Percentiles rank a stretch among this genome's conserved stretches.
phyloP scores from a whole-genome alignment of 2,113 vertebrate species.

The Ictalurus furcatus region DNA sequence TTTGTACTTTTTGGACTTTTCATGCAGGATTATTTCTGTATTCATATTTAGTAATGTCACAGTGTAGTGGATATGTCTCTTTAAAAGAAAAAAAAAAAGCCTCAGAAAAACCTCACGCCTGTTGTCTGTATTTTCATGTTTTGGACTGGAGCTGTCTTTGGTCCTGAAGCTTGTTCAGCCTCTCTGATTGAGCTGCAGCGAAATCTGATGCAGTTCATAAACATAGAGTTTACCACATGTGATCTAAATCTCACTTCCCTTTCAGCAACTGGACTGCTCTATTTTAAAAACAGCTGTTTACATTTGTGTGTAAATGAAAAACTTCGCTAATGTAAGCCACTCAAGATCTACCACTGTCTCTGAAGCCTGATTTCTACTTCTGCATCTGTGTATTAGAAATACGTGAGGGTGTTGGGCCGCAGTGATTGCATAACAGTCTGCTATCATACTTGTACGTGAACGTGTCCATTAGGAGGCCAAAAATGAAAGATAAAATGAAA shows the following conservation, averaged over 20 bases:
- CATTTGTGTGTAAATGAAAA: too few relatives aligned
- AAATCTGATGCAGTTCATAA: constrained; percentile 57
- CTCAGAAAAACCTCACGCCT: not conserved
- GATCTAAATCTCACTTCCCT: constrained; percentile 60
- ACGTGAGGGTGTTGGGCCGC: not conserved
- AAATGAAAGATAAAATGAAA: not conserved
- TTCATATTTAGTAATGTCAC: not conserved
- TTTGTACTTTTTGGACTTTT: constrained; percentile 11
- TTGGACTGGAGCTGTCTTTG: constrained; percentile 38
- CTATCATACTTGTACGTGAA: not conserved
- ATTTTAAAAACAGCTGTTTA: not conserved
- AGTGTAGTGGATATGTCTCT: not conserved
- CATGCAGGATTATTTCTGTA: not conserved
- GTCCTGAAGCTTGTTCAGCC: constrained; percentile 39
- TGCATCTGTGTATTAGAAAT: not conserved
- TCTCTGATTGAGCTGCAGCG: not conserved
- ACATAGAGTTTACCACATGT: constrained; percentile 58
- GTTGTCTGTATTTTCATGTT: not conserved
- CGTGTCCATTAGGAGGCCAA: not conserved
- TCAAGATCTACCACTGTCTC: not conserved
- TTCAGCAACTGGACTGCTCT: not conserved
- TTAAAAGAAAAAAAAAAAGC: too few relatives aligned
- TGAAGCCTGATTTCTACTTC: not conserved
- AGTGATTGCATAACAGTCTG: constrained; percentile 6
- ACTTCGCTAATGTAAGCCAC: not conserved